phyloP scores from a whole-genome alignment of 2,113 vertebrate genomes.

The Oryzias melastigma region DNA sequence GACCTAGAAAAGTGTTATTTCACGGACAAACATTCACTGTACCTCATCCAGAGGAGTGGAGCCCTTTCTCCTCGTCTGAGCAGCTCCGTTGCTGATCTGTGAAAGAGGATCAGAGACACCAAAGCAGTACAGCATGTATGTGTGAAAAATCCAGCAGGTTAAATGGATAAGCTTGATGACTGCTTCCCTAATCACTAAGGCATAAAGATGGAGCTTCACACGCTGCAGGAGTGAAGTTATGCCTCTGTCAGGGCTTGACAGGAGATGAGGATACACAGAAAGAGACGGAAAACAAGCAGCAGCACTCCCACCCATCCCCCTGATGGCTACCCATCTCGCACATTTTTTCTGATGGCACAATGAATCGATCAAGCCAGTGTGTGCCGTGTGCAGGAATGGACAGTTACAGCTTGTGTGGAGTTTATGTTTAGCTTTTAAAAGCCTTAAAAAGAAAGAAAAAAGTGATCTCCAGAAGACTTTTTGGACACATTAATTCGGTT shows the following conservation, averaged over 20 bases:
- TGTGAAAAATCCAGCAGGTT: conserved; percentile 22
- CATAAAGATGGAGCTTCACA: conserved; percentile 2
- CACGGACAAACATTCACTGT: conserved; percentile 18
- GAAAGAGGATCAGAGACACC: conserved; percentile 12
- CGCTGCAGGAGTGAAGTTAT: conserved; percentile 14
- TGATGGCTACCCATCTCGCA: conserved; percentile 62
- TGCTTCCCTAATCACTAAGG: conserved; percentile 24
- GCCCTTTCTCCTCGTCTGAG: conserved; percentile 18
- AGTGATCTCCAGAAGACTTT: not conserved
- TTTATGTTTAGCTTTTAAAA: not conserved
- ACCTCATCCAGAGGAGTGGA: conserved; percentile 39
- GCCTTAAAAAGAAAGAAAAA: not conserved
- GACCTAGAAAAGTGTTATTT: not conserved
- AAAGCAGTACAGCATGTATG: conserved; percentile 9
- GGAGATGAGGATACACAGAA: conserved; percentile 32
- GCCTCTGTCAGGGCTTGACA: conserved; percentile 27
- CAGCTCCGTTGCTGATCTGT: conserved; percentile 15
- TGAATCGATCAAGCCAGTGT: conserved; percentile 58
- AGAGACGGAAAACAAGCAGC: conserved; percentile 30
- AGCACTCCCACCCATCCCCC: conserved; percentile 62
- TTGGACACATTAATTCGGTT: conserved; percentile 4
- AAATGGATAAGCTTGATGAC: conserved; percentile 12
- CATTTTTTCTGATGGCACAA: conserved; percentile 47
- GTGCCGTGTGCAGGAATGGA: conserved; percentile 13
- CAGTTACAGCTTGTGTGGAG: conserved; percentile 13